Base-by-base conservation (phyloP, 1,140 invertebrate species). In the Drosophila oshimai region DNA sequence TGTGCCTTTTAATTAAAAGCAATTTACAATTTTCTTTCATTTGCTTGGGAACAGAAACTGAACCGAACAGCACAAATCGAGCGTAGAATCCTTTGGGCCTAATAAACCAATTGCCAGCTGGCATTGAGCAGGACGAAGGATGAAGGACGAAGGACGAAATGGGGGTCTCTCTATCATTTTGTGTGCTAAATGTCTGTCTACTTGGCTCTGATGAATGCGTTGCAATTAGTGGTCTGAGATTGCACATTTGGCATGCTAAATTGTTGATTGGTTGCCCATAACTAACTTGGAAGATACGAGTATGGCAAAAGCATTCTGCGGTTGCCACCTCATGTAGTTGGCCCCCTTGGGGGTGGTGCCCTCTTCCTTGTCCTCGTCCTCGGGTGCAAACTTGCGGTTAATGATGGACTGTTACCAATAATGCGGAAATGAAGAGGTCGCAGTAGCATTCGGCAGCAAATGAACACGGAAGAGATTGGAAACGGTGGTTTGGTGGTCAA, bases 1-100 rank as follows among this genome's bases (percentile, higher is more conserved):
- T 86, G 76, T 87, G 81, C 83, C 83, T 86, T 86, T 86, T 86
- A 86, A 86, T 86, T 86, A 86, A 86, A 86, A 86, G 83, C 73
- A 87, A 86, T 86, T 86, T 86, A 86, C 81, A 86, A 86, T 86
- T 77, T 84, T 86, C 76, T 76, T 87, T 76, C 76, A 80, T 86
- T 84, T 64, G 55, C 51, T 62, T 33, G 55, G 29, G 10, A 41
- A 34, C 37, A 42, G 37, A 39, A 39, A 44, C 45, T 24, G 61
- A 36, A 18, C 34, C 31, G 45, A 26, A 20, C 13, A 28, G 42
- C 41, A 37, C 41, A 62, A 62, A 64, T 49, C 60, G 61, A 26
- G 62, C 61, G 6, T 33, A 24, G 45, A 51, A 41, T 72, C 68
- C 68, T 72, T 72, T 34, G 67, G 45, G 44, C 67, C 68, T 61